Percentiles rank a stretch among this genome's conserved stretches.
Conservation (phyloP, 2,888 invertebrate genomes). For the Petrophora chlorosata region DNA sequence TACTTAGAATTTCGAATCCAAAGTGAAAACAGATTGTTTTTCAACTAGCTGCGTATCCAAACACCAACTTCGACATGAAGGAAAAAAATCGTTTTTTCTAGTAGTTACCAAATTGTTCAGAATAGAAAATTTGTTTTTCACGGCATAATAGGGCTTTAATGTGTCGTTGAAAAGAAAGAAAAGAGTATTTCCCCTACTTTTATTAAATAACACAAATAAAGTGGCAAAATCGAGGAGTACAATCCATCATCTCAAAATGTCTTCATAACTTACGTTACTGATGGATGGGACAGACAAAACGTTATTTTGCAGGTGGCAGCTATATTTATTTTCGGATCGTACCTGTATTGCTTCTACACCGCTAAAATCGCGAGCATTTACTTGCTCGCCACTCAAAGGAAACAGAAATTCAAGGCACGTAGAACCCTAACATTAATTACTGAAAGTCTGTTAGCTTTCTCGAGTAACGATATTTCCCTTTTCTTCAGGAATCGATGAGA, state of each 20-base stretch:
- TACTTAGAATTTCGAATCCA: no score
- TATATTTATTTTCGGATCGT: conserved; percentile 59
- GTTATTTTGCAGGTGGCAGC: conserved; percentile 54
- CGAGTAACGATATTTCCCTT: conserved; percentile 16
- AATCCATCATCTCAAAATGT: conserved; percentile 17
- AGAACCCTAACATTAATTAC: conserved; percentile 25
- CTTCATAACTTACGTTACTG: conserved; percentile 7
- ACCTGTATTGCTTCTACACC: conserved; percentile 63
- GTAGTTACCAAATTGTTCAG: conserved; percentile 23
- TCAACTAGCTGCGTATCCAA: no score
- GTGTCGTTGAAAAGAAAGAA: conserved; percentile 11
- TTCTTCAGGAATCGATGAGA: conserved; percentile 70
- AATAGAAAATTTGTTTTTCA: conserved; percentile 24
- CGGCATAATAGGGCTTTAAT: conserved; percentile 19
- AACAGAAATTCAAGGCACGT: conserved; percentile 68
- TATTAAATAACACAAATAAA: conserved; percentile 8
- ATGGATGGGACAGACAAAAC: conserved; percentile 28
- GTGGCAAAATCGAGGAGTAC: conserved; percentile 5
- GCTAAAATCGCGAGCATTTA: conserved; percentile 68
- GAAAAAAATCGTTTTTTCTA: conserved; percentile 32
- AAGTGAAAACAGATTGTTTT: no score
- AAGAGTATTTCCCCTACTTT: conserved; percentile 13
- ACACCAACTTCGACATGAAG: conserved; percentile 24
- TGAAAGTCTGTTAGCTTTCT: conserved; percentile 10
- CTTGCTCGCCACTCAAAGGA: conserved; percentile 63